These are phyloP conservation scores for Phoxinus phoxinus DNA, from an alignment of 2,113 vertebrate genomes.

Conservation along the genomic window DNA sequence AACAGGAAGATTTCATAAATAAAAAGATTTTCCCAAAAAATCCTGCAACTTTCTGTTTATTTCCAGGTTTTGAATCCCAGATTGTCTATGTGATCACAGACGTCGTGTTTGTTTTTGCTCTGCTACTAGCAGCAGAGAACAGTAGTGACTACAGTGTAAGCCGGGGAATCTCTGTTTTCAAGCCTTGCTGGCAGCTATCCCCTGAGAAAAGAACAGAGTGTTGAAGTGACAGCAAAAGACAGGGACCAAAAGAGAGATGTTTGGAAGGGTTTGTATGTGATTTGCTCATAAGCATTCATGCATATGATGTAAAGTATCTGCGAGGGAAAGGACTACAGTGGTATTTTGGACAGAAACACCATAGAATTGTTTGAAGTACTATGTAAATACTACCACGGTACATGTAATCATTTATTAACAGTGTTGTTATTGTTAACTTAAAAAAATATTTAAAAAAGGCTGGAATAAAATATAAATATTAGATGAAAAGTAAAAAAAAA, in stretches of 20 bases:
- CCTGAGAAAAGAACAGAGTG: not conserved
- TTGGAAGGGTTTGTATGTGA: not conserved
- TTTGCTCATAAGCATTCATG: not conserved
- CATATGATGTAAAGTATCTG: not conserved
- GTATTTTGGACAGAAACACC: not conserved
- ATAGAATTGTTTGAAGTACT: not conserved
- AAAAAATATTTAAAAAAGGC: too few relatives aligned
- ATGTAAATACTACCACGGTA: not conserved
- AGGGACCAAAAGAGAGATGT: not conserved
- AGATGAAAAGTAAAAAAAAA: too few relatives aligned
- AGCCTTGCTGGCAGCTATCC: not conserved
- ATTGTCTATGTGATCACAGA: not conserved
- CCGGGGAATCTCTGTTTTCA: slow-evolving; percentile 26
- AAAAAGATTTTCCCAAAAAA: not conserved
- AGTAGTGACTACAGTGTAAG: slow-evolving; percentile 11
- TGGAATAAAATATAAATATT: too few relatives aligned
- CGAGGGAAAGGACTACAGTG: not conserved
- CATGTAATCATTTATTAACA: not conserved
- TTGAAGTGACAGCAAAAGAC: slow-evolving; percentile 10
- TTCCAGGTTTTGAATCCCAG: not conserved
- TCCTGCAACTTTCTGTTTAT: not conserved
- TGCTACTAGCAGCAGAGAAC: slow-evolving; percentile 4
- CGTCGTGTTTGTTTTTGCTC: not conserved
- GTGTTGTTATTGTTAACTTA: not conserved
- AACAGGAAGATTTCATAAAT: too few relatives aligned